Evolutionary conservation across 2,113 vertebrate genomes (phyloP), one percentile per base, ranked within the genome.

Genomic region (Microcebus tavaratra): DNA sequence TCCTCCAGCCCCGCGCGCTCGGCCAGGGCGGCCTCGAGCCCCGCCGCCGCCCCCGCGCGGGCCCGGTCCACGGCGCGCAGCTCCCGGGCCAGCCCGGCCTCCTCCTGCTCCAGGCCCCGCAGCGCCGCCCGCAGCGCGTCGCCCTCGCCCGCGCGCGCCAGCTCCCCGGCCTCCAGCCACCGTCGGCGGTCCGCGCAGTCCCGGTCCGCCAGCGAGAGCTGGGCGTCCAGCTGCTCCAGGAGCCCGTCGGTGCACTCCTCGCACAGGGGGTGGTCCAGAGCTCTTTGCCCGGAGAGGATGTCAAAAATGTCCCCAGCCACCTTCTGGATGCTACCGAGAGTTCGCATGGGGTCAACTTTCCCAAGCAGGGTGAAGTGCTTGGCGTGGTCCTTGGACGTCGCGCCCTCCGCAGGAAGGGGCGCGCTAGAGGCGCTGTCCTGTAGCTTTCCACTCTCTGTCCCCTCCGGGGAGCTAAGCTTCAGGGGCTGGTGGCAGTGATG

Each of bases 181-280:
- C 98, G 98, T 97, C 98, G 99, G 98, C 99, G 99, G 97, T 98
- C 99, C 98, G 99, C 99, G 92, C 98, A 99, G 93, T 99, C 99
- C 0, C 99, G 99, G 98, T 99, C 99, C 0, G 99, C 99, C 97
- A 99, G 98, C 95, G 99, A 98, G 29, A 99, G 99, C 96, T 99
- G 99, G 0, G 98, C 98, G 96, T 99, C 99, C n/a, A 99, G 97
- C 42, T 99, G 99, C 97, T 99, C 99, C 12, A 99, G 98, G 79
- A 99, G 98, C 0, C 98, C 99, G 98, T 99, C 99, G 0, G 99
- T 99, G 63, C 99, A 99, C 8, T 99, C 99, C 97, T 99, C 99
- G 23, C 99, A 99, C 89, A 99, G 98, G 0, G 99, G 99, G 67
- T 99, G 99, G 97, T 99, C 99, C 65, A 99, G 99, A 0, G 99